A percentile compares a stretch with the other conserved stretches of the same genome.
Evolutionary conservation across 2,888 invertebrate genomes (phyloP).

Genomic region (Lasioglossum calceatum): DNA sequence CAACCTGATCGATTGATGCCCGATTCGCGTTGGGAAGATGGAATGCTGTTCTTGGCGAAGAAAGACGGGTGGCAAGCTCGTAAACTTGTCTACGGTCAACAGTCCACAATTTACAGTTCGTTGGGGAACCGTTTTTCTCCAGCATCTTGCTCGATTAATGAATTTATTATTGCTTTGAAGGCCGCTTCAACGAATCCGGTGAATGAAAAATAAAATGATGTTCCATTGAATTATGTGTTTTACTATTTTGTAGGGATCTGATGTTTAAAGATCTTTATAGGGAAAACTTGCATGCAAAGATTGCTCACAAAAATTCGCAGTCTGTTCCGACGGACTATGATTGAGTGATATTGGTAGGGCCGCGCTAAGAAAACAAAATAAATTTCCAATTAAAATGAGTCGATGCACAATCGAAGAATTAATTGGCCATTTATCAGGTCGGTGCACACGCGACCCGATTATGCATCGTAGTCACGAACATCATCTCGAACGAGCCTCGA

Average conservation of each 20-base stretch:
- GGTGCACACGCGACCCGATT: background rate
- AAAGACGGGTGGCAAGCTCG: background rate
- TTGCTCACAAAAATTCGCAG: background rate
- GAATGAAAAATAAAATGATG: background rate
- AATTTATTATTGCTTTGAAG: background rate
- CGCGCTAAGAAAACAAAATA: background rate
- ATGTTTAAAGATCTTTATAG: too few species aligned
- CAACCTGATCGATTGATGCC: background rate
- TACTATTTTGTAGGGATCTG: too few species aligned
- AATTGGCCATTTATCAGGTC: background rate
- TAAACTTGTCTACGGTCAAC: background rate
- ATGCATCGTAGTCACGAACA: background rate
- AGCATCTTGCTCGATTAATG: background rate
- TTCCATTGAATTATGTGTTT: too few species aligned
- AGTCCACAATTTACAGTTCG: background rate
- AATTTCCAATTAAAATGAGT: slow-evolving; percentile 12
- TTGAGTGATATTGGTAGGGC: background rate
- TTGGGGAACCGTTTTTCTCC: background rate
- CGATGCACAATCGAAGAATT: slow-evolving; percentile 1
- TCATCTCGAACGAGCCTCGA: background rate
- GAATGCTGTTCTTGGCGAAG: background rate
- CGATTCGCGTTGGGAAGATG: background rate
- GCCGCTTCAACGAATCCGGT: too few species aligned
- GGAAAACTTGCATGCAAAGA: background rate
- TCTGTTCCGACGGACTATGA: background rate